Evolutionary conservation across 2,797 vertebrate species (phyloP).

Genomic region (Astyanax mexicanus): DNA sequence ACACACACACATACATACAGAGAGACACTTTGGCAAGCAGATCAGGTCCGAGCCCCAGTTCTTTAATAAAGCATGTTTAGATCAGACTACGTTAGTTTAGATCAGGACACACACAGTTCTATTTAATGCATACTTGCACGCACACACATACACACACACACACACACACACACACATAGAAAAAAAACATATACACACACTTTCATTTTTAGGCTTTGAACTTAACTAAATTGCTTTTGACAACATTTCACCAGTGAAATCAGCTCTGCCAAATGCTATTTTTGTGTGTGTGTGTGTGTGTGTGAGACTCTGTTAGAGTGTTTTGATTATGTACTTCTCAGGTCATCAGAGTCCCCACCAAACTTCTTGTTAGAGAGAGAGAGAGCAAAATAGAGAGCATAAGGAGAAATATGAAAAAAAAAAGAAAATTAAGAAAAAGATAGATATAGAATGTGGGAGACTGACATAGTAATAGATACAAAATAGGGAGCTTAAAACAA

Average conservation of each 20-base stretch:
- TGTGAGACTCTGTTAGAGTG: neutral
- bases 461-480: too few species aligned
- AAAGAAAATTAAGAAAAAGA: too few species aligned
- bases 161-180: neutral
- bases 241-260: neutral
- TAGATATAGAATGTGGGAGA: too few species aligned
- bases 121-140: neutral
- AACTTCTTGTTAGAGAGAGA: neutral
- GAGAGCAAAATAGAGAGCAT: too few species aligned
- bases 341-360: conserved; percentile 6
- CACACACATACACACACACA: neutral
- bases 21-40: neutral
- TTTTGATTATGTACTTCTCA: conserved; percentile 13
- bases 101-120: neutral
- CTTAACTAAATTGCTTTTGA: conserved; percentile 15
- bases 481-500: too few species aligned
- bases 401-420: too few species aligned
- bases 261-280: neutral
- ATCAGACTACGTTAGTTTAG: conserved; percentile 2
- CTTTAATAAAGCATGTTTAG: conserved; percentile 21
- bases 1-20: neutral
- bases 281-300: neutral
- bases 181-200: neutral
- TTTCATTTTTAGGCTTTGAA: conserved; percentile 6
- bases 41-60: neutral